A percentile compares a stretch with the other conserved stretches of the same genome.
phyloP scores from a whole-genome alignment of 1,140 invertebrate species.

The Brachionus manjavacas region DNA sequence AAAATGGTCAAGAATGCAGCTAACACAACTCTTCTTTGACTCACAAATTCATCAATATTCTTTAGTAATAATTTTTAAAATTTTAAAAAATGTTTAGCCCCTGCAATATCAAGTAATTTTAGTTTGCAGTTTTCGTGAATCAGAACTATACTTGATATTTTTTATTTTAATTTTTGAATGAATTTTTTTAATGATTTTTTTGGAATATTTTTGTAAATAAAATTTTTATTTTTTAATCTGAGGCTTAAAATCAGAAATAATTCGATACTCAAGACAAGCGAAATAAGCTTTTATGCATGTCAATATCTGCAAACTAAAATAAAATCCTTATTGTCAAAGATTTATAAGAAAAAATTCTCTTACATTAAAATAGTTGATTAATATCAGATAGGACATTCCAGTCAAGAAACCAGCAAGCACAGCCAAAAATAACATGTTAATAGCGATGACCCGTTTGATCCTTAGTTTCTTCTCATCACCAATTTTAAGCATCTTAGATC shows the following conservation, averaged over 20 bases:
- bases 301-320: too few species aligned
- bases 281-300: too few species aligned
- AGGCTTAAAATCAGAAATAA: too few species aligned
- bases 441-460: background rate
- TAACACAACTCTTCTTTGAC: background rate
- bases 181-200: too few species aligned
- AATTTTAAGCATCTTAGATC: background rate
- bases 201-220: too few species aligned
- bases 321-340: too few species aligned
- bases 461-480: background rate
- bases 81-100: background rate
- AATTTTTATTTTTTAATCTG: too few species aligned
- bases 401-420: background rate
- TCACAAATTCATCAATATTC: background rate
- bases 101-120: background rate
- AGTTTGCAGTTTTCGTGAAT: too few species aligned
- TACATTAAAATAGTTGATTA: background rate
- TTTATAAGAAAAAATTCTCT: background rate
- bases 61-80: background rate
- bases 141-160: too few species aligned
- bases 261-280: too few species aligned
- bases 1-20: background rate
- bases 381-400: background rate
- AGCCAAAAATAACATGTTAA: background rate
- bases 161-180: too few species aligned